These are phyloP conservation scores for Morone saxatilis DNA, from an alignment of 2,113 vertebrate species.

Conservation along the genomic window DNA sequence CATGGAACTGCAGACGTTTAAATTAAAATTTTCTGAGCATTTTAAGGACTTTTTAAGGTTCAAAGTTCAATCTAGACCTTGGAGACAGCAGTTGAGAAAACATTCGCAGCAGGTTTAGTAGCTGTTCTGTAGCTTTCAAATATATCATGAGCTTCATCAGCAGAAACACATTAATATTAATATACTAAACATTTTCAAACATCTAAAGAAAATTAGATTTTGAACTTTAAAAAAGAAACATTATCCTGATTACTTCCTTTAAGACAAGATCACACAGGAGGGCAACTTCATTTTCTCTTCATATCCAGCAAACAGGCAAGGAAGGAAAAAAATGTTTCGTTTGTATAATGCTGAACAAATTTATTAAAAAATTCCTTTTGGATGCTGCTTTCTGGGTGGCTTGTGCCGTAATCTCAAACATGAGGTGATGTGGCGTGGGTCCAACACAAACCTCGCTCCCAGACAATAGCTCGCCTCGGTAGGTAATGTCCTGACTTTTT, in stretches of 20 bases:
- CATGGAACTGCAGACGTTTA: too few relatives aligned
- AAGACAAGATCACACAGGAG: neutral
- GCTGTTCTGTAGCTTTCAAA: neutral
- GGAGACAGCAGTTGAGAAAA: too few relatives aligned
- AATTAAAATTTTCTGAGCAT: neutral
- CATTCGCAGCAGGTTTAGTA: neutral
- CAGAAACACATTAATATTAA: neutral
- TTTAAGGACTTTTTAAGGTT: too few relatives aligned
- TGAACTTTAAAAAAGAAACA: too few relatives aligned
- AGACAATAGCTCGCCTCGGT: constrained; percentile 70
- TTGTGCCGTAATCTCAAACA: constrained; percentile 78
- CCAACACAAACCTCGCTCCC: constrained; percentile 76
- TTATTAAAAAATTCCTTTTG: constrained; percentile 82
- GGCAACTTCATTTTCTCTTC: neutral
- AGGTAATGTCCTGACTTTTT: constrained; percentile 63
- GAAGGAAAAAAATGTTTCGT: constrained; percentile 9
- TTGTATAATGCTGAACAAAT: constrained; percentile 65
- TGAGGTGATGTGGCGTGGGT: constrained; percentile 77
- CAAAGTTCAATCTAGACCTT: too few relatives aligned
- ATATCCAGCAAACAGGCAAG: constrained; percentile 23
- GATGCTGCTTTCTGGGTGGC: constrained; percentile 79
- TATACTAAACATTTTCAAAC: too few relatives aligned
- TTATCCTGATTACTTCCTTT: too few relatives aligned
- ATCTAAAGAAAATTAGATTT: too few relatives aligned
- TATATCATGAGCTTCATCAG: neutral